Base-by-base conservation (phyloP, 2,888 invertebrate species). In the Agrenia bidenticulata region DNA sequence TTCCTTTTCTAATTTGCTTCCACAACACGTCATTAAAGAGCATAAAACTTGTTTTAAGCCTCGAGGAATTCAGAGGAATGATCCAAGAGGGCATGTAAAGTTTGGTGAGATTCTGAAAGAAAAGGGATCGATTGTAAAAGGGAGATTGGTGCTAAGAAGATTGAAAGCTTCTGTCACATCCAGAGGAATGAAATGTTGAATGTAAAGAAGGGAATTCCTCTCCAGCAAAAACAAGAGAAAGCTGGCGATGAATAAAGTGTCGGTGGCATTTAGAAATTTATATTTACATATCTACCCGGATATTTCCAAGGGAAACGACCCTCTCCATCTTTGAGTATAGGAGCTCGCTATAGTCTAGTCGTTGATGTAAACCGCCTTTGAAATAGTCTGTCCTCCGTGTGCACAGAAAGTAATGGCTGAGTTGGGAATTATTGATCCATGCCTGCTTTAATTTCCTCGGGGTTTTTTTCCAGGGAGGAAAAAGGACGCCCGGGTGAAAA, bases 371-470 rank as follows among this genome's bases (percentile, higher is more conserved):
- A 32, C 32, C 32, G 32, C 4, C 32, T 32, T 7, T 32, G 32
- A 32, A 32, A 11, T 32, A 32, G 32, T 32, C 32, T 32, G 5
- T 32, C 32, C 24, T 9, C 21, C 51, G 9, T 51, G 15, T 23
- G 55, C 17, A 39, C 39, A 61, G 62, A 66, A 64, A 64, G 66
- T 66, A 71, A 68, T 66, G 71, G 67, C 68, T 66, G 71, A 66
- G 64, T 61, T 71, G 66, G 68, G 63, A 68, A 19, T 61, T 70
- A 71, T 71, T 71, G 71, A 71, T 71, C 63, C 58, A 45, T 51
- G 41, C 26, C 67, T 67, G 55, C 61, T 70, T 64, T 66, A 70
- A 70, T 70, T 67, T 70, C 70, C 67, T 70, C 70, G 61, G 67
- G 66, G 61, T 67, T 70, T 32, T 70, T 68, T 69, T 68, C 50